phyloP scores from a whole-genome alignment of 1,140 invertebrate species.

The Aporrectodea caliginosa region DNA sequence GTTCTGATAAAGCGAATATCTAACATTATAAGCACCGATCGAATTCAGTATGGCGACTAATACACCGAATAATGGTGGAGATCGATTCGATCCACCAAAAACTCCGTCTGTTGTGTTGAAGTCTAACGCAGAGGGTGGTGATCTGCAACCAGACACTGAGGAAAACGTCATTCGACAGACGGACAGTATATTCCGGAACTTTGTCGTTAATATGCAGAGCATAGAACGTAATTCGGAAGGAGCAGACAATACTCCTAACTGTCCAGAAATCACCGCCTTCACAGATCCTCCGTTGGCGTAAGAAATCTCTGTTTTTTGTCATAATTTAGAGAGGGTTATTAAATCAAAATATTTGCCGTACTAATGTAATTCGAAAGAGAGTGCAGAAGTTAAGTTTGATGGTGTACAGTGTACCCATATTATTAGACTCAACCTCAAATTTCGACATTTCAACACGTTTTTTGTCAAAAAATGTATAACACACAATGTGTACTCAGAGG shows the following conservation, averaged over 20 bases:
- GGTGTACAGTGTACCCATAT: too few species aligned
- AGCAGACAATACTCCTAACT: constrained; percentile 20
- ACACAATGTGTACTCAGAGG: too few species aligned
- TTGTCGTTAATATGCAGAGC: constrained; percentile 17
- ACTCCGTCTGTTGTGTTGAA: constrained; percentile 10
- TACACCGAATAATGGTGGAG: neutral
- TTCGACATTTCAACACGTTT: too few species aligned
- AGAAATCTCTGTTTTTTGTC: neutral
- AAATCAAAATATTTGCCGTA: too few species aligned
- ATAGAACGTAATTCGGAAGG: neutral
- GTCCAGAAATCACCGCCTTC: neutral
- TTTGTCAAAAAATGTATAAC: too few species aligned
- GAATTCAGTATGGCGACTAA: neutral
- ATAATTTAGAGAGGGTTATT: too few species aligned
- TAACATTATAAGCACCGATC: too few species aligned
- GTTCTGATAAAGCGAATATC: too few species aligned
- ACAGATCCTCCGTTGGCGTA: constrained; percentile 15
- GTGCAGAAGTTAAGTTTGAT: too few species aligned
- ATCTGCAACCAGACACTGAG: constrained; percentile 22
- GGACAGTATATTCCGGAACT: constrained; percentile 24
- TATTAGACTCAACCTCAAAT: too few species aligned
- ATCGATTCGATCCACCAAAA: constrained; percentile 14
- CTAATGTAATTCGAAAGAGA: too few species aligned
- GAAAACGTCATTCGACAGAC: constrained; percentile 22
- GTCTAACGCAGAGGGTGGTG: neutral